A percentile compares a stretch with the other conserved stretches of the same genome.
These are phyloP conservation scores for Patella ulyssiponensis DNA, from an alignment of 2,888 invertebrate genomes.

Conservation along the genomic window DNA sequence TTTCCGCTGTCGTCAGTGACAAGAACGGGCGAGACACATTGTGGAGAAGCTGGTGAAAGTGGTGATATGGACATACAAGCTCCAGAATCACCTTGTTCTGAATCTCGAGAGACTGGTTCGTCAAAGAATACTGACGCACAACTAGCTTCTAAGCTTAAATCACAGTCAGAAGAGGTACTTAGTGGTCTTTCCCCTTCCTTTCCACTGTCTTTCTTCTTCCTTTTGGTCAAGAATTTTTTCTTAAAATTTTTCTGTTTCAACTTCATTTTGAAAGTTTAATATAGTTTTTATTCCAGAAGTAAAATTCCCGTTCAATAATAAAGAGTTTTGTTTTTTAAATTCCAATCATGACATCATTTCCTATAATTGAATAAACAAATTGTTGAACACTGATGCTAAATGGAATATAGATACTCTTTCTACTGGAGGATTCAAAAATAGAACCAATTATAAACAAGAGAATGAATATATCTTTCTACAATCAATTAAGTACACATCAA, in stretches of 20 bases:
- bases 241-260: slow-evolving; percentile 30
- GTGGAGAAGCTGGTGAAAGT: slow-evolving; percentile 17
- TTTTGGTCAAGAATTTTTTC: slow-evolving; percentile 16
- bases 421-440: too few species aligned
- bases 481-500: too few species aligned
- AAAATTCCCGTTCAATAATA: too few species aligned
- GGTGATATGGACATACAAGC: slow-evolving; percentile 18
- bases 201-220: slow-evolving; percentile 17
- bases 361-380: too few species aligned
- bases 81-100: slow-evolving; percentile 22
- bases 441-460: too few species aligned
- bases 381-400: too few species aligned
- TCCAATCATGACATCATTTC: too few species aligned
- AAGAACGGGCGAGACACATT: slow-evolving; percentile 13
- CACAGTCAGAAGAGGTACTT: slow-evolving; percentile 4
- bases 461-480: too few species aligned
- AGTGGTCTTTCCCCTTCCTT: background rate
- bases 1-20: slow-evolving; percentile 20
- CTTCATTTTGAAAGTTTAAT: slow-evolving; percentile 21
- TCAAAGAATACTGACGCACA: slow-evolving; percentile 21
- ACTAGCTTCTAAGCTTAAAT: slow-evolving; percentile 4
- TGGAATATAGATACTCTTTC: too few species aligned
- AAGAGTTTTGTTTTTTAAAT: too few species aligned
- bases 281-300: too few species aligned
- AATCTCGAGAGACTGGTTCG: slow-evolving; percentile 18